phyloP scores from a whole-genome alignment of 1,140 invertebrate species.

The Lepidurus packardi region DNA sequence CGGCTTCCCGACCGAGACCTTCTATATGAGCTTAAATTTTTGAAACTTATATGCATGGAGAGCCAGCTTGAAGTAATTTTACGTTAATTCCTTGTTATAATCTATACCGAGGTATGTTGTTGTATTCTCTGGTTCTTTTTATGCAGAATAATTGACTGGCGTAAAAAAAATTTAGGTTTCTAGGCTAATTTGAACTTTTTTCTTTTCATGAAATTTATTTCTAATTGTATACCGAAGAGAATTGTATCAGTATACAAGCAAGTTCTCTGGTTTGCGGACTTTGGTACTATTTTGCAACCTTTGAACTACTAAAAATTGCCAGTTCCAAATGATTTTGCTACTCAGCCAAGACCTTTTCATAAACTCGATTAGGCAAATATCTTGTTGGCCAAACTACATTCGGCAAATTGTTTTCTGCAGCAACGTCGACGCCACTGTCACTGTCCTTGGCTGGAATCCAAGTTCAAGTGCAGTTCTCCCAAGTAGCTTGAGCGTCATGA shows the following conservation, averaged over 20 bases:
- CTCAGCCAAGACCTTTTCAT: too few relatives aligned
- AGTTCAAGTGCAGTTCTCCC: too few relatives aligned
- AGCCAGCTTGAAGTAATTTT: not conserved
- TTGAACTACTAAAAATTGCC: not conserved
- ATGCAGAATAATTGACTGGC: not conserved
- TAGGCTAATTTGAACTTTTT: not conserved
- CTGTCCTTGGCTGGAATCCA: too few relatives aligned
- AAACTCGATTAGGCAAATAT: too few relatives aligned
- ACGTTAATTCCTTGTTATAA: not conserved
- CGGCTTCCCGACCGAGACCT: not conserved
- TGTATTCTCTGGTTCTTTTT: not conserved
- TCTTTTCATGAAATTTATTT: not conserved
- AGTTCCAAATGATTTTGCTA: too few relatives aligned
- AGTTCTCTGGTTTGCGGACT: not conserved
- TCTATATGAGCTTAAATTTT: not conserved
- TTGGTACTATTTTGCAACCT: not conserved
- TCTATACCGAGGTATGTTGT: not conserved
- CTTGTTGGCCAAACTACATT: too few relatives aligned
- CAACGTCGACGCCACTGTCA: too few relatives aligned
- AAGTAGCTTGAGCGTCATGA: too few relatives aligned
- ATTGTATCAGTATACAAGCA: not conserved
- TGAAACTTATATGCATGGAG: not conserved
- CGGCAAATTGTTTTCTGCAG: too few relatives aligned
- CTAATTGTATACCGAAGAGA: not conserved
- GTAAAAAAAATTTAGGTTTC: not conserved